These are phyloP conservation scores for Archegozetes longisetosus DNA, from an alignment of 1,140 invertebrate species.

Conservation along the genomic window DNA sequence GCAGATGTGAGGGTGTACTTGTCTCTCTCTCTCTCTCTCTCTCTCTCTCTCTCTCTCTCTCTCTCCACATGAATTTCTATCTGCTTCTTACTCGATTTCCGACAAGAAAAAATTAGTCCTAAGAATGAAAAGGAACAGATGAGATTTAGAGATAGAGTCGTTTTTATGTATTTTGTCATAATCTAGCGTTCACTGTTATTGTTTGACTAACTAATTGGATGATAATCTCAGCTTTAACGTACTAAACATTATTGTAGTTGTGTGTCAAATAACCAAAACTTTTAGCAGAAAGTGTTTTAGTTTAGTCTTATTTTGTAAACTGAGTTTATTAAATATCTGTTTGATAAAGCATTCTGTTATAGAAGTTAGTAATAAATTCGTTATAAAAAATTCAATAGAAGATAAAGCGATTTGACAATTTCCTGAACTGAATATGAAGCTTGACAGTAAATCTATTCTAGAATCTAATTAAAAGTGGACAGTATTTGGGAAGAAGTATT, in stretches of 20 bases:
- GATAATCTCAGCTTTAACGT: not conserved
- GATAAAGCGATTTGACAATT: no score
- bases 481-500: no score
- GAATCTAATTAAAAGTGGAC: no score
- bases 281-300: no score
- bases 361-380: no score
- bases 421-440: no score
- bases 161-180: not conserved
- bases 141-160: not conserved
- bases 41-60: not conserved
- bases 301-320: no score
- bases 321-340: no score
- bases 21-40: not conserved
- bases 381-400: no score
- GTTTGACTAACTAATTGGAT: not conserved
- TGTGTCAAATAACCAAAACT: not conserved
- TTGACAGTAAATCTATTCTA: no score
- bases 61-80: not conserved
- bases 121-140: not conserved
- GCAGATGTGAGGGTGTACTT: not conserved
- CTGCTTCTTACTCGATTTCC: not conserved
- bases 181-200: not conserved
- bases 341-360: no score
- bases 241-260: not conserved
- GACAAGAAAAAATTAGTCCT: not conserved